A percentile compares a stretch with the other conserved stretches of the same genome.
Evolutionary conservation across 2,113 vertebrate species (phyloP).

Genomic region (Ascaphus truei): DNA sequence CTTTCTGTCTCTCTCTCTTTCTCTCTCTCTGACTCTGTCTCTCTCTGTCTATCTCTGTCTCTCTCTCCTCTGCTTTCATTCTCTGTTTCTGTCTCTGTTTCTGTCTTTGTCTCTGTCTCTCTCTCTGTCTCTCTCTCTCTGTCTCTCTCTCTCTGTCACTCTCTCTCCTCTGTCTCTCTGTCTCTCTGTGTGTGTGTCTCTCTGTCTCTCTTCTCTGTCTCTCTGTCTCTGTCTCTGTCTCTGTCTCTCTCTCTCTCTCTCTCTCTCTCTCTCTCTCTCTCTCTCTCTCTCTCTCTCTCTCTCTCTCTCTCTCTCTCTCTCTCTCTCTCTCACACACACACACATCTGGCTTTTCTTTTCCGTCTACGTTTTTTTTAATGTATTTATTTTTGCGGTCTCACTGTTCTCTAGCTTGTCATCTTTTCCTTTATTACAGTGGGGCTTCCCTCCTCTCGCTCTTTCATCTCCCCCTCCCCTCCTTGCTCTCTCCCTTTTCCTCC

Average conservation of each 20-base stretch:
- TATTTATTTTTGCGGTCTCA: not conserved
- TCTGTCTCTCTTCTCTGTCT: not conserved
- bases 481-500: not conserved
- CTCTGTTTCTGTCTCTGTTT: constrained; percentile 18
- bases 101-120: constrained; percentile 18
- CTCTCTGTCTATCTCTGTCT: constrained; percentile 42
- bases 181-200: not conserved
- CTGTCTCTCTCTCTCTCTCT: not conserved
- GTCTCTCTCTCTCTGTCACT: constrained; percentile 7
- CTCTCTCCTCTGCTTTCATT: constrained; percentile 25
- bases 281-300: no score
- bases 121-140: constrained; percentile 32
- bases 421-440: not conserved
- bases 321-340: no score
- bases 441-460: not conserved
- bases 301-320: no score
- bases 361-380: not conserved
- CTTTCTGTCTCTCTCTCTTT: constrained; percentile 43
- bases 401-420: not conserved
- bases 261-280: not conserved
- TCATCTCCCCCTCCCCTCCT: not conserved
- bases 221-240: not conserved
- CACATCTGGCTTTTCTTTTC: not conserved
- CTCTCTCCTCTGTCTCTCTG: constrained; percentile 9
- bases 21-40: constrained; percentile 1